Evolutionary conservation across 2,797 vertebrate genomes (phyloP).

Genomic region (Anas georgica): DNA sequence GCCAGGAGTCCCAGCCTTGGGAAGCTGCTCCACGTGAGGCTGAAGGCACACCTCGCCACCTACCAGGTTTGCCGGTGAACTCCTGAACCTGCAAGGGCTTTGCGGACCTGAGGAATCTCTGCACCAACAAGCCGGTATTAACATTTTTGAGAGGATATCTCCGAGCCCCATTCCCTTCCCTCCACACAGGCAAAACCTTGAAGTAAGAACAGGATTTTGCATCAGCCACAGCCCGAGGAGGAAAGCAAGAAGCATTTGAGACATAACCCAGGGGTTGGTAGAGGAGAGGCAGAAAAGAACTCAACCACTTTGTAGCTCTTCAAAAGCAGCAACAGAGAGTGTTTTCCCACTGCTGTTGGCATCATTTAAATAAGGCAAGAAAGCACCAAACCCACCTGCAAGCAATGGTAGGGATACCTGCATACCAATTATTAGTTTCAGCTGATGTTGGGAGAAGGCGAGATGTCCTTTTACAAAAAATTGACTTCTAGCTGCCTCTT

Average conservation of each 20-base stretch:
- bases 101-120: conserved; percentile 11
- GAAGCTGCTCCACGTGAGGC: background rate
- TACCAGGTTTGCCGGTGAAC: background rate
- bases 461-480: background rate
- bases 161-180: background rate
- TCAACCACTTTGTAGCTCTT: background rate
- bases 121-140: background rate
- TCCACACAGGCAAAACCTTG: background rate
- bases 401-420: background rate
- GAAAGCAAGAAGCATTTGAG: background rate
- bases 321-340: fast-evolving
- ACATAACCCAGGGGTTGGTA: background rate
- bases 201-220: background rate
- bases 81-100: conserved; percentile 34
- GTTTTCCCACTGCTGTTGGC: background rate
- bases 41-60: background rate
- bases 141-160: conserved; percentile 56
- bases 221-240: background rate
- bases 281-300: background rate
- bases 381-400: background rate
- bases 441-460: fast-evolving
- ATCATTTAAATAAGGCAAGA: background rate
- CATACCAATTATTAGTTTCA: background rate
- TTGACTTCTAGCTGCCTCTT: background rate
- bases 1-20: background rate